phyloP scores from a whole-genome alignment of 2,888 invertebrate species.

The Drosophila flavopinicola region DNA sequence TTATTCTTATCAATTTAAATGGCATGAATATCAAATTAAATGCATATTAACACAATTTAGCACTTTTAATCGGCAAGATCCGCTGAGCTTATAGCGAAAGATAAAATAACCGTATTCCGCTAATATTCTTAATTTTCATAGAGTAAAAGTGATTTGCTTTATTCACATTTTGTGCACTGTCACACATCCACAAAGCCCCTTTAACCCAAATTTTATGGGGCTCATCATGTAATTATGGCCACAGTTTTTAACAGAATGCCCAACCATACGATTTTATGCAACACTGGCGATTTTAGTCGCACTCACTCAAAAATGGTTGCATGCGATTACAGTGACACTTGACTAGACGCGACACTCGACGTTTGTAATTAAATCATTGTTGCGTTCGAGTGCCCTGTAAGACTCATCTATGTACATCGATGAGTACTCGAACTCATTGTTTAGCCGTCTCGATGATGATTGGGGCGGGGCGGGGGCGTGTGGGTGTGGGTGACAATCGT shows the following conservation, averaged over 20 bases:
- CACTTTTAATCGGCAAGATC: too few species aligned
- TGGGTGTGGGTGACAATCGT: constrained; percentile 39
- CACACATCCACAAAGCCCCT: neutral
- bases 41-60: too few species aligned
- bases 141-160: too few species aligned
- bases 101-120: too few species aligned
- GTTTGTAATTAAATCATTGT: constrained; percentile 70
- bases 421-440: constrained; percentile 8
- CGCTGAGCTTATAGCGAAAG: too few species aligned
- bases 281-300: neutral
- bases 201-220: neutral
- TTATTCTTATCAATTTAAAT: too few species aligned
- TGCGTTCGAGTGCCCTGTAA: constrained; percentile 38
- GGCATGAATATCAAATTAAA: too few species aligned
- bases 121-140: too few species aligned
- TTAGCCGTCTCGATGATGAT: constrained; percentile 32
- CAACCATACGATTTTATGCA: neutral
- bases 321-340: constrained; percentile 21
- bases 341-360: constrained; percentile 36
- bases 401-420: constrained; percentile 10
- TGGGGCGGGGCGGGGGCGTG: too few species aligned
- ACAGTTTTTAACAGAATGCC: neutral
- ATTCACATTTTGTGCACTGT: neutral
- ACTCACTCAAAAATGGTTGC: neutral
- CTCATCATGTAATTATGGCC: neutral